Base-by-base conservation (phyloP, 2,888 invertebrate genomes). In the Heliconius hortense region DNA sequence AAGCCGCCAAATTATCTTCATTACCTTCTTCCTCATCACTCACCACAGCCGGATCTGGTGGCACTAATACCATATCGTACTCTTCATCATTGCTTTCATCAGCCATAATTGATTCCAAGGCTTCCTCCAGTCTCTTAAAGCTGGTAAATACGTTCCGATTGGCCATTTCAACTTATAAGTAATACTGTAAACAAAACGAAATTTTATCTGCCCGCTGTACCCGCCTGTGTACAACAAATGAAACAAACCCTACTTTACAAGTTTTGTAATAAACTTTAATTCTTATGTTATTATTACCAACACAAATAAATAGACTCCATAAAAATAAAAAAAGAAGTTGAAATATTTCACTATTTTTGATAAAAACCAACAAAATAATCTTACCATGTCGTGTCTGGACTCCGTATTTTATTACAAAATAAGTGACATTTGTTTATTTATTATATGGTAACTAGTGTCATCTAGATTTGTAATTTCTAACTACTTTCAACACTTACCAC, bases 21-120 rank as follows among this genome's bases (percentile, higher is more conserved):
- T 76, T 75, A 73, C 81, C 80, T 77, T 79, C 79, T 78, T 81
- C 80, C 73, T 80, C 81, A 73, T 80, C 80, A 76, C 78, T 80
- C 69, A 80, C 77, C 62, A 78, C 77, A 76, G 71, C 72, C 68
- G 79, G 79, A 75, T 77, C 79, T 70, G 74, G 74, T 76, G 77
- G 77, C 76, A 78, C 74, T 79, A 79, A 79, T 76, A 79, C 78
- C 76, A 79, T 77, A 77, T 79, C 73, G 74, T 79, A 77, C 77
- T 79, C 78, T 76, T 77, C 77, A 76, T 79, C 77, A 77, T 77
- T 77, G 74, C 74, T 77, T 79, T 77, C 78, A 76, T 77, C 77
- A 79, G 77, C 78, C 77, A 79, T 21, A 77, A 79, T 79, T 76
- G 77, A 79, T 79, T 79, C 77, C 76, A 77, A 75, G 75, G 75